phyloP scores from a whole-genome alignment of 2,797 vertebrate species.

The Stomatorhinus walkeri region DNA sequence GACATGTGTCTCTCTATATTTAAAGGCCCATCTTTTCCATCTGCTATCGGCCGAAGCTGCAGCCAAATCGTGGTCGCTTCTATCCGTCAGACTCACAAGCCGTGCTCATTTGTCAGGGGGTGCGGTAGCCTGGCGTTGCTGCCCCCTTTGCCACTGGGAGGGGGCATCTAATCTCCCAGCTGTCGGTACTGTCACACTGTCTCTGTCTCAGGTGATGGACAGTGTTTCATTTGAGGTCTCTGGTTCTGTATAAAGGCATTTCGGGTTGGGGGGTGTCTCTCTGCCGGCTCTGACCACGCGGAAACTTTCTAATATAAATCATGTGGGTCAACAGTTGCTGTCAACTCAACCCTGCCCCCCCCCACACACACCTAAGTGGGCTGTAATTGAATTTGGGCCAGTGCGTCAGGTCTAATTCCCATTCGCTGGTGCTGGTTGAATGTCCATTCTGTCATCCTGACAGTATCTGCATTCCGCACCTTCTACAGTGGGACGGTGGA shows the following conservation, averaged over 20 bases:
- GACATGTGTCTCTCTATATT: constrained; percentile 46
- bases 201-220: constrained; percentile 45
- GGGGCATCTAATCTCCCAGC: constrained; percentile 52
- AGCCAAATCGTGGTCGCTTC: constrained; percentile 46
- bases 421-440: neutral
- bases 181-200: constrained; percentile 48
- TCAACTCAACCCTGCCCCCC: neutral
- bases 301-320: constrained; percentile 11
- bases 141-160: constrained; percentile 31
- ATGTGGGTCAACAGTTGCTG: neutral
- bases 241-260: constrained; percentile 27
- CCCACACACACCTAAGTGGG: neutral
- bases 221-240: constrained; percentile 32
- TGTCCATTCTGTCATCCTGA: neutral
- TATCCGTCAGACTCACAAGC: constrained; percentile 48
- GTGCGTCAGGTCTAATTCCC: neutral
- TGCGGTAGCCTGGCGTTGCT: neutral
- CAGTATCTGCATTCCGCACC: neutral
- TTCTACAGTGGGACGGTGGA: neutral
- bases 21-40: constrained; percentile 48
- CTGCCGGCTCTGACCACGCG: neutral
- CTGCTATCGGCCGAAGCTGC: constrained; percentile 24
- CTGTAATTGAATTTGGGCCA: neutral
- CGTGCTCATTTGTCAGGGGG: constrained; percentile 51
- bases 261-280: neutral